Conservation (phyloP, 2,113 vertebrate genomes). For the Mustelus asterias region DNA sequence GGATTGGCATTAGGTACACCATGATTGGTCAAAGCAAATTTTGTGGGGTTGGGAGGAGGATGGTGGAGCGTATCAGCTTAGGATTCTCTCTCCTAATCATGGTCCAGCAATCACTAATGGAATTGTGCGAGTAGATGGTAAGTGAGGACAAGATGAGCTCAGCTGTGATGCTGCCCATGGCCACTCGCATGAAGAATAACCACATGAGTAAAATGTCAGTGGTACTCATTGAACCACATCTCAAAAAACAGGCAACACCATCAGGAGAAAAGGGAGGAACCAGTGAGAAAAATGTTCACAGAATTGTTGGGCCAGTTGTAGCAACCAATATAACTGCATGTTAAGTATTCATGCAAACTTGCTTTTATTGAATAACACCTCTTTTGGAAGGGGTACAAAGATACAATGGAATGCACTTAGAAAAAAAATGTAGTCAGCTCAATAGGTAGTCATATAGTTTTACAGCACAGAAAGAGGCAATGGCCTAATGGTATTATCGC, state of each 20-base stretch:
- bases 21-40: background rate
- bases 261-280: background rate
- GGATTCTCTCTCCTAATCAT: background rate
- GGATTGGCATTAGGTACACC: background rate
- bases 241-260: background rate
- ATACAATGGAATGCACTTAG: background rate
- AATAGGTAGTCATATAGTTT: background rate
- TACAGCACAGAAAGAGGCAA: too few species aligned
- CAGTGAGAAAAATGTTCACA: background rate
- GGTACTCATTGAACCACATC: background rate
- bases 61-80: background rate
- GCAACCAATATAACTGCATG: background rate
- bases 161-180: background rate
- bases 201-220: background rate
- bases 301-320: background rate
- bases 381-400: background rate
- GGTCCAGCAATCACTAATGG: background rate
- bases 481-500: too few species aligned
- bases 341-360: background rate
- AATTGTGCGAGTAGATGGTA: background rate
- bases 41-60: background rate
- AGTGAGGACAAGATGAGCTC: background rate
- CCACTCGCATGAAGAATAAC: background rate
- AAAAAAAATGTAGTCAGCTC: background rate
- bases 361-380: background rate